Conservation (phyloP, 1,140 invertebrate genomes). For the Campoletis sonorensis region DNA sequence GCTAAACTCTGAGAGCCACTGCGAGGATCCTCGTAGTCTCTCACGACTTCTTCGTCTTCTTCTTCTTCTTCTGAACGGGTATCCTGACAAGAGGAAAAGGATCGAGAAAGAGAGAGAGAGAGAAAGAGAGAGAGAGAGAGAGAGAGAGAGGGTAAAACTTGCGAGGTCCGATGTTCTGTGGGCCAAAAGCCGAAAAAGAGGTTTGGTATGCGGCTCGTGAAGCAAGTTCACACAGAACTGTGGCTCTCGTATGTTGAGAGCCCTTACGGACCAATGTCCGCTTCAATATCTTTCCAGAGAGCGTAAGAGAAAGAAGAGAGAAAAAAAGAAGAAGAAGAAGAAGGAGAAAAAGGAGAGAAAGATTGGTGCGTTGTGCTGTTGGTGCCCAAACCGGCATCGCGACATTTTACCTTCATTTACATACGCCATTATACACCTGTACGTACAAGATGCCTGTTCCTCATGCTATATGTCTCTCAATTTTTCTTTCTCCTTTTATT, state of each 20-base stretch:
- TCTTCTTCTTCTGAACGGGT: conserved; percentile 1
- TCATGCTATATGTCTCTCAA: conserved; percentile 25
- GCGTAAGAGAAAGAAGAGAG: conserved; percentile 25
- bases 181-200: conserved; percentile 58
- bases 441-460: conserved; percentile 35
- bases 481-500: conserved; percentile 6
- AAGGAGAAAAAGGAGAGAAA: conserved; percentile 45
- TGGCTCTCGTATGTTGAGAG: conserved; percentile 46
- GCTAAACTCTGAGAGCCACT: conserved; percentile 34
- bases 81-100: conserved; percentile 38
- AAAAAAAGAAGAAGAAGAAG: conserved; percentile 39
- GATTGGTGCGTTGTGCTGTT: conserved; percentile 52
- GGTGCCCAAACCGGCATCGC: conserved; percentile 59
- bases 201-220: conserved; percentile 71
- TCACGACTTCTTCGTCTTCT: conserved; percentile 18
- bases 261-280: conserved; percentile 26
- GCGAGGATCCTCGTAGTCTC: not conserved
- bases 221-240: conserved; percentile 70
- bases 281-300: conserved; percentile 24
- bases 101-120: conserved; percentile 30
- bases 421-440: conserved; percentile 59
- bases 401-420: conserved; percentile 62
- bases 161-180: conserved; percentile 3
- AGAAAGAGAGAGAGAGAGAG: conserved; percentile 26
- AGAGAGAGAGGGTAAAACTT: conserved; percentile 37